Conservation (phyloP, 30 jellyfish, hydroid and myxozoan genomes). For the Turritopsis rubra region DNA sequence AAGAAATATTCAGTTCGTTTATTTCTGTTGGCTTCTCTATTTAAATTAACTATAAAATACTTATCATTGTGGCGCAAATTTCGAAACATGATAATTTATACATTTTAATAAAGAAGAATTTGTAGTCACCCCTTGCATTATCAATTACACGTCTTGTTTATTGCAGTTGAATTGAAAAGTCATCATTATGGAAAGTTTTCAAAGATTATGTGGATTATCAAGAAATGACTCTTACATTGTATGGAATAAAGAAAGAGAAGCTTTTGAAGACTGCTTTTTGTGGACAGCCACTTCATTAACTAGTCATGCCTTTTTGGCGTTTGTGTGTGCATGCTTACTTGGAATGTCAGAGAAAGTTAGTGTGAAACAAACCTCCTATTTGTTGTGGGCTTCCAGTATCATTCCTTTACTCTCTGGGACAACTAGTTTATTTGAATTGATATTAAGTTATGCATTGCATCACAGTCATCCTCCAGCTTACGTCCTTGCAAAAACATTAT, state of each 20-base stretch:
- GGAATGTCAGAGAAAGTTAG: conserved; percentile 10
- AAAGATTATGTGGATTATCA: conserved; percentile 3
- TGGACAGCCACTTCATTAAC: conserved; percentile 62
- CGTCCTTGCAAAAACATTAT: conserved; percentile 50
- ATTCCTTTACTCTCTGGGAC: neutral
- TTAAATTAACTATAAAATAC: too few relatives aligned
- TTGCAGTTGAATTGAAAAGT: neutral
- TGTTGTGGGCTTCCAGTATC: neutral
- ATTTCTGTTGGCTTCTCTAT: too few relatives aligned
- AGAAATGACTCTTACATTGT: conserved; percentile 35
- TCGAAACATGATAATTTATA: too few relatives aligned
- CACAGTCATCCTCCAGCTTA: conserved; percentile 67
- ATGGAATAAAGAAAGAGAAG: conserved; percentile 43
- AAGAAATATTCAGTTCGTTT: too few relatives aligned
- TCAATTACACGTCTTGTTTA: neutral
- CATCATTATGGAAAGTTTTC: conserved; percentile 13
- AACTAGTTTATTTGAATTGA: conserved; percentile 32
- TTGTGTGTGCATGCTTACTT: conserved; percentile 20
- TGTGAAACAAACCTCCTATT: neutral
- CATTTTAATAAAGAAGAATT: too few relatives aligned
- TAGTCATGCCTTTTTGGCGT: conserved; percentile 46
- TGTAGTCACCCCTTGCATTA: too few relatives aligned
- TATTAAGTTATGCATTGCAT: conserved; percentile 33
- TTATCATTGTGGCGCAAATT: too few relatives aligned
- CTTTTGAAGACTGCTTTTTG: conserved; percentile 65